These are phyloP conservation scores for Adoxophyes honmai DNA, from an alignment of 1,140 invertebrate genomes.

Conservation along the genomic window DNA sequence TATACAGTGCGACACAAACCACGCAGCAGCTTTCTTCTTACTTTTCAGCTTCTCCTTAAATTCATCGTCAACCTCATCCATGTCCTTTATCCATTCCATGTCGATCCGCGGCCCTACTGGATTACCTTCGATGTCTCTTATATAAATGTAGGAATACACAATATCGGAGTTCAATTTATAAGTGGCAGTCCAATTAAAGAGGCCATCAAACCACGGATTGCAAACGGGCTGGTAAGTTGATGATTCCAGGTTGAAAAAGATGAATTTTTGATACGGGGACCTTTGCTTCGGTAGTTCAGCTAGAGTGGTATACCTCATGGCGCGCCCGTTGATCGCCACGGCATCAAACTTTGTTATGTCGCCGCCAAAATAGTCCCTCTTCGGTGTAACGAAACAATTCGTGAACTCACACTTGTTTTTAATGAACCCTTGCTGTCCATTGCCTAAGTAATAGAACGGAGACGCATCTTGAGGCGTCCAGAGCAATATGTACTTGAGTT, in stretches of 20 bases:
- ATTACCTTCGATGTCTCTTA: slow-evolving; percentile 27
- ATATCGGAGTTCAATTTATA: slow-evolving; percentile 81
- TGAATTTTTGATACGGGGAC: not conserved
- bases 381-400: not conserved
- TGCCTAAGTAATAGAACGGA: not conserved
- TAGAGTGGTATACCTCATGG: not conserved
- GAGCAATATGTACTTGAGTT: slow-evolving; percentile 3
- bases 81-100: slow-evolving; percentile 14
- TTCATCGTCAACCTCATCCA: not conserved
- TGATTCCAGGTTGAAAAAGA: slow-evolving; percentile 22
- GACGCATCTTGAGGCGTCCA: not conserved
- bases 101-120: slow-evolving; percentile 29
- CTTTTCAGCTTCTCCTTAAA: not conserved
- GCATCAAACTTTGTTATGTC: not conserved
- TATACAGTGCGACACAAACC: slow-evolving; percentile 84
- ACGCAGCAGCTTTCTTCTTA: slow-evolving; percentile 73
- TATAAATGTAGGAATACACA: slow-evolving; percentile 59
- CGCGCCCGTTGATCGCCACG: not conserved
- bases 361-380: not conserved
- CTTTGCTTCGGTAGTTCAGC: not conserved
- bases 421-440: not conserved
- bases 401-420: slow-evolving; percentile 1
- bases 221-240: slow-evolving; percentile 23
- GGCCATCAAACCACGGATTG: slow-evolving; percentile 35
- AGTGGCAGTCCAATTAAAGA: slow-evolving; percentile 79